Conservation (phyloP, 1,140 invertebrate species). For the Oedothorax gibbosus region DNA sequence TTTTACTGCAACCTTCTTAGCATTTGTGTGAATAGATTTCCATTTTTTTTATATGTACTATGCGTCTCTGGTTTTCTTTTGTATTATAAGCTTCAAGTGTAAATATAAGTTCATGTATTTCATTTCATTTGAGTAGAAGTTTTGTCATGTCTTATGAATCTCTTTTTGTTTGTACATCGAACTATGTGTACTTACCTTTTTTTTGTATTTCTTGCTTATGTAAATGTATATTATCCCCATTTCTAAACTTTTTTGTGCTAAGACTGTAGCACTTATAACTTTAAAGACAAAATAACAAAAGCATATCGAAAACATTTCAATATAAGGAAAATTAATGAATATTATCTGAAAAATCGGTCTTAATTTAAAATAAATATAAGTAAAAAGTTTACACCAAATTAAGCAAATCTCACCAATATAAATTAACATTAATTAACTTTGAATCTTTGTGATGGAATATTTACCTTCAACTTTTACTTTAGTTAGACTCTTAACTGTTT, state of each 20-base stretch:
- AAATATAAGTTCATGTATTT: slow-evolving; percentile 29
- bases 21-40: no score
- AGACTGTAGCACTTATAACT: slow-evolving; percentile 15
- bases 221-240: slow-evolving; percentile 26
- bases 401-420: no score
- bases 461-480: no score
- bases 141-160: background rate
- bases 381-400: no score
- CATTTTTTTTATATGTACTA: no score
- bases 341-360: no score
- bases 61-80: background rate
- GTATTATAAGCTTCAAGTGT: slow-evolving; percentile 39
- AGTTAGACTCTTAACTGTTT: no score
- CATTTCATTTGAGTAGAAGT: slow-evolving; percentile 33
- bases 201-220: background rate
- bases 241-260: slow-evolving; percentile 2
- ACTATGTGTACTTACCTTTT: slow-evolving; percentile 25
- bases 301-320: slow-evolving; percentile 17
- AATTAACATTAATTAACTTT: no score
- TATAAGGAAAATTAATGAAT: no score
- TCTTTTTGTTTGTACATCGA: slow-evolving; percentile 5
- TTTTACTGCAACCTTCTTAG: no score
- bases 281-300: slow-evolving; percentile 1
- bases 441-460: no score
- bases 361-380: no score